Percentiles rank a stretch among this genome's conserved stretches.
Conservation (phyloP, 1,140 invertebrate genomes). For the Achroia grisella region DNA sequence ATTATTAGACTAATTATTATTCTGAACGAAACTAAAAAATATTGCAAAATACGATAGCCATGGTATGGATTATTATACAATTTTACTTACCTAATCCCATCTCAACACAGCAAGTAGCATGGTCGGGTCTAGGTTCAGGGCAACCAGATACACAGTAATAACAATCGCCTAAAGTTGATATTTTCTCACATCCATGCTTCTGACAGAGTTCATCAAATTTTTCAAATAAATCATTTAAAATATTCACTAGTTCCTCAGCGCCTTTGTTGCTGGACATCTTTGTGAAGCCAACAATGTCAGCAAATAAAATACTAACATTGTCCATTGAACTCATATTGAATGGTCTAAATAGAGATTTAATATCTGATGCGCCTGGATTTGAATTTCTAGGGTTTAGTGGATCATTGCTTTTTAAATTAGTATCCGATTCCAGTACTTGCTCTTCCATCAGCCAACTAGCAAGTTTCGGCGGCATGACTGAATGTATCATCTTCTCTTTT, state of each 20-base stretch:
- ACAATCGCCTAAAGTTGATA: constrained; percentile 95
- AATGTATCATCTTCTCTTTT: constrained; percentile 98
- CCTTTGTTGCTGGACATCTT: constrained; percentile 97
- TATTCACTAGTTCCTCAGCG: constrained; percentile 89
- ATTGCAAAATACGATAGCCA: too few species aligned
- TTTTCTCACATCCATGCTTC: constrained; percentile 92
- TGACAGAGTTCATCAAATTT: constrained; percentile 92
- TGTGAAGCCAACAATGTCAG: constrained; percentile 98
- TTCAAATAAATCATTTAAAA: constrained; percentile 97
- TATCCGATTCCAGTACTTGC: constrained; percentile 74
- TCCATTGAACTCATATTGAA: constrained; percentile 98
- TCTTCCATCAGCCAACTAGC: constrained; percentile 90
- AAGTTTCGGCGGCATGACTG: constrained; percentile 95
- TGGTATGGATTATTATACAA: too few species aligned
- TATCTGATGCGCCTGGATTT: constrained; percentile 78
- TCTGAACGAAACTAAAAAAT: too few species aligned
- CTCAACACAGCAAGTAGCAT: constrained; percentile 91
- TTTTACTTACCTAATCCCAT: constrained; percentile 83
- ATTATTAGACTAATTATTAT: too few species aligned
- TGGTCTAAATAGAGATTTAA: constrained; percentile 89
- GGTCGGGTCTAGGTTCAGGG: constrained; percentile 89
- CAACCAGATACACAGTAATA: constrained; percentile 97
- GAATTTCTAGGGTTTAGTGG: constrained; percentile 66
- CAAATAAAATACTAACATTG: constrained; percentile 97
- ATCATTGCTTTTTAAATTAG: constrained; percentile 55